These are phyloP conservation scores for Hipposideros larvatus DNA, from an alignment of 2,797 vertebrate species.

Conservation along the genomic window DNA sequence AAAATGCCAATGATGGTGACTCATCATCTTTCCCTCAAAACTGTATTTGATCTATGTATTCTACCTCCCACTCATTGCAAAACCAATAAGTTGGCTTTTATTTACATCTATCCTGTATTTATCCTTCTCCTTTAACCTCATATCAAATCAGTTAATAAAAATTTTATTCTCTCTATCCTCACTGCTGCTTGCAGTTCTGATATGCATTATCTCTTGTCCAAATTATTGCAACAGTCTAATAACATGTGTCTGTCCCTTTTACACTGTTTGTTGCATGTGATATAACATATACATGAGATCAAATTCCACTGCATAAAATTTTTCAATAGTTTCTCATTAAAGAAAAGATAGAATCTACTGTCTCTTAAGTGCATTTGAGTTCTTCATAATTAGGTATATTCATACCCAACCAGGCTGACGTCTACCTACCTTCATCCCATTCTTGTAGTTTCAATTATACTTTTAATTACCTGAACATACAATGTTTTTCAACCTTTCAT, in stretches of 20 bases:
- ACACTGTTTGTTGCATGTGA: neutral
- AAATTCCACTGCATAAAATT: slow-evolving; percentile 15
- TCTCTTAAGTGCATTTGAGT: neutral
- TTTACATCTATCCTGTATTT: neutral
- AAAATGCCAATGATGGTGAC: slow-evolving; percentile 49
- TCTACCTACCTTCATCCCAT: neutral
- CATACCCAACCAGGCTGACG: neutral
- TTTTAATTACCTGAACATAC: neutral
- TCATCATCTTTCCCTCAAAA: slow-evolving; percentile 45
- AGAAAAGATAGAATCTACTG: neutral
- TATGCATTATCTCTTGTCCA: neutral
- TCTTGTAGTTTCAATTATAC: neutral
- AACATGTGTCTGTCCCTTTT: neutral
- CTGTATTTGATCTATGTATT: neutral
- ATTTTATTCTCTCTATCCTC: neutral
- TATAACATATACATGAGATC: neutral
- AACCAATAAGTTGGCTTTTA: neutral
- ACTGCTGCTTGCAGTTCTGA: neutral
- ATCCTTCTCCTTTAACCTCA: slow-evolving; percentile 13
- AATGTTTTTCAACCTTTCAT: neutral
- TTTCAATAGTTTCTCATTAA: neutral
- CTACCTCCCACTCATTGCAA: slow-evolving; percentile 5
- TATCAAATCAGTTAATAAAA: slow-evolving; percentile 6
- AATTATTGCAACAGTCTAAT: neutral
- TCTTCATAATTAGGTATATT: neutral